phyloP scores from a whole-genome alignment of 2,888 invertebrate genomes.

The Scrobipalpa atriplicella region DNA sequence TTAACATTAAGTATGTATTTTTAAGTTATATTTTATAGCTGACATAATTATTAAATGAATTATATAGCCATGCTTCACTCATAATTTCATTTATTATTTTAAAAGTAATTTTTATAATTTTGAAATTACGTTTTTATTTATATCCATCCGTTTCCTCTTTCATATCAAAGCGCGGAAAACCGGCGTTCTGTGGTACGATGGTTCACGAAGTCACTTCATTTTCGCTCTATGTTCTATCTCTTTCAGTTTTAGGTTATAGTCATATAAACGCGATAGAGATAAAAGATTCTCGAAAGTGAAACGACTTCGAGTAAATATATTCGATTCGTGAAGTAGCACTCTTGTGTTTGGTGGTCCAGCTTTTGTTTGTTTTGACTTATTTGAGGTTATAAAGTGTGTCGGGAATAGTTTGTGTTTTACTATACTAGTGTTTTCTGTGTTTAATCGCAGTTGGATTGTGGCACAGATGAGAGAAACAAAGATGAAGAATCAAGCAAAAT shows the following conservation, averaged over 20 bases:
- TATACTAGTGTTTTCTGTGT: slow-evolving; percentile 3
- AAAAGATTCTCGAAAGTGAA: not conserved
- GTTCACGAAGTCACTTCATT: slow-evolving; percentile 8
- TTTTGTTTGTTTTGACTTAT: slow-evolving; percentile 14
- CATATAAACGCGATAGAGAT: not conserved
- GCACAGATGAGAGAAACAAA: slow-evolving; percentile 41
- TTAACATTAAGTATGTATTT: not conserved
- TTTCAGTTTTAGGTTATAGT: not conserved
- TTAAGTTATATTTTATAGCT: not conserved
- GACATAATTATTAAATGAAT: not conserved
- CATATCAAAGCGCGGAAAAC: slow-evolving; percentile 6
- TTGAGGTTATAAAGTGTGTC: slow-evolving; percentile 13
- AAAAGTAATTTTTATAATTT: not conserved
- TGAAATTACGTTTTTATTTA: not conserved
- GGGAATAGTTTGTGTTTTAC: not conserved
- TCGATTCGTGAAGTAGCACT: not conserved
- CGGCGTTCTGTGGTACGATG: slow-evolving; percentile 15
- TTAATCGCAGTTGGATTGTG: not conserved
- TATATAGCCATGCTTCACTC: not conserved
- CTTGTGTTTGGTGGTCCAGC: not conserved
- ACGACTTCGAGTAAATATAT: not conserved
- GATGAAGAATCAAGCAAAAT: slow-evolving; percentile 48
- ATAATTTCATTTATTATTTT: not conserved
- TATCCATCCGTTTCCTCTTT: slow-evolving; percentile 10
- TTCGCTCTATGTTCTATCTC: not conserved